phyloP scores from a whole-genome alignment of 2,888 invertebrate genomes.

The Graphium colonna region DNA sequence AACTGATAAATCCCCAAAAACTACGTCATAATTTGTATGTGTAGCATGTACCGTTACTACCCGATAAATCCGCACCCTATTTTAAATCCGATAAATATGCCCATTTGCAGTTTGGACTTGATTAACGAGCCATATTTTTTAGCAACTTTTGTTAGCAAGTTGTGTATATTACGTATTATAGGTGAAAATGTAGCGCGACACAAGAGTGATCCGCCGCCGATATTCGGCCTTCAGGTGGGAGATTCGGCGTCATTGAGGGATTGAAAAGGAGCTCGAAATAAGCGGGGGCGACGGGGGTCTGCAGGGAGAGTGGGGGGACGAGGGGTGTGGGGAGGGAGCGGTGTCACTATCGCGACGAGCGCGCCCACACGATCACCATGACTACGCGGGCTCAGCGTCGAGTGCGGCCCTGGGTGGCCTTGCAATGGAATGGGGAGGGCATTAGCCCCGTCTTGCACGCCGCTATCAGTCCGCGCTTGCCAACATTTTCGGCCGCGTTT shows the following conservation, averaged over 20 bases:
- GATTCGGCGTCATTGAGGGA: constrained; percentile 69
- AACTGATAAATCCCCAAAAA: constrained; percentile 1
- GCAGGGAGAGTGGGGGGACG: constrained; percentile 26
- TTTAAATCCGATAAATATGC: constrained; percentile 1
- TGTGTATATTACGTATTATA: neutral
- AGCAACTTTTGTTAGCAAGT: neutral
- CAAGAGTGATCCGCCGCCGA: constrained; percentile 28
- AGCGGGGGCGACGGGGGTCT: constrained; percentile 38
- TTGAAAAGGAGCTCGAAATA: constrained; percentile 70
- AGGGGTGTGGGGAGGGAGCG: constrained; percentile 38
- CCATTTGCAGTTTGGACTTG: neutral
- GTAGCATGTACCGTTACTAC: neutral
- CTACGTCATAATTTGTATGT: neutral
- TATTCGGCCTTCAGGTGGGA: constrained; percentile 63
- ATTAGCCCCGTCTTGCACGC: constrained; percentile 73
- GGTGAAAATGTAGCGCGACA: too few species aligned
- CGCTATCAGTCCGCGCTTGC: constrained; percentile 69
- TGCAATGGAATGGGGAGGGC: constrained; percentile 80
- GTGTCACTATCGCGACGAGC: constrained; percentile 72
- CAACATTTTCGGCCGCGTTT: constrained; percentile 60
- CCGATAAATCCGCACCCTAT: constrained; percentile 1
- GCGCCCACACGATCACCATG: constrained; percentile 67
- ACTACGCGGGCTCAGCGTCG: constrained; percentile 51
- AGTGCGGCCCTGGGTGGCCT: constrained; percentile 79
- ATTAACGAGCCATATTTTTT: neutral